Percentiles rank a stretch among this genome's conserved stretches.
These are phyloP conservation scores for Anoplolepis gracilipes DNA, from an alignment of 1,140 invertebrate species.

Conservation along the genomic window DNA sequence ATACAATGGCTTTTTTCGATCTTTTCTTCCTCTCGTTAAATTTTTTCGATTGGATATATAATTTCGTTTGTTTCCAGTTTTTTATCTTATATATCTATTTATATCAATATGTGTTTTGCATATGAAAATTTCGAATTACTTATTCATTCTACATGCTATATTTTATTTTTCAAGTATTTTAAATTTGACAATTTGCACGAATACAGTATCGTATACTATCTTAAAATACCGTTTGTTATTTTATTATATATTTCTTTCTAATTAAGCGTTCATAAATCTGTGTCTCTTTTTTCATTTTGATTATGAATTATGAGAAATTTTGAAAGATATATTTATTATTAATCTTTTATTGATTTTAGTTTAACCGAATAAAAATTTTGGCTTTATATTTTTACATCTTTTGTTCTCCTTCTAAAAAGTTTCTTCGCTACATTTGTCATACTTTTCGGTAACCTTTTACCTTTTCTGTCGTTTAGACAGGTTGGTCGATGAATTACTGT, in stretches of 20 bases:
- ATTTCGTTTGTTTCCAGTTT: background rate
- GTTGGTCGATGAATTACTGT: conserved; percentile 61
- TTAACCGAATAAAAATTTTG: background rate
- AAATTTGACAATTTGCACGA: background rate
- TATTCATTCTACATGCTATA: background rate
- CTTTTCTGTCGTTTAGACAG: conserved; percentile 36
- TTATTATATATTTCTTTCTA: background rate
- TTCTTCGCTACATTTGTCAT: background rate
- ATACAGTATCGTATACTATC: background rate
- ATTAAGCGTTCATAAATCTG: background rate
- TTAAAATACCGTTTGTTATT: background rate
- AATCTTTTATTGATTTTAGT: background rate
- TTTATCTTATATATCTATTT: background rate
- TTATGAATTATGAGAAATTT: background rate
- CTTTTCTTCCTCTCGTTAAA: background rate
- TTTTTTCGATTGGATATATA: background rate
- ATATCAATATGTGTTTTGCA: background rate
- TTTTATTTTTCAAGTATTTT: background rate
- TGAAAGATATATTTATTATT: background rate
- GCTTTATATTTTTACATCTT: background rate
- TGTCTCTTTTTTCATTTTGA: too few species aligned
- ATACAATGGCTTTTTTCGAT: background rate
- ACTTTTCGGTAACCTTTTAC: background rate
- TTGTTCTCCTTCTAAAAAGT: background rate
- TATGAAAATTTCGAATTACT: background rate